phyloP scores from a whole-genome alignment of 2,888 invertebrate species.

The Sesia apiformis region DNA sequence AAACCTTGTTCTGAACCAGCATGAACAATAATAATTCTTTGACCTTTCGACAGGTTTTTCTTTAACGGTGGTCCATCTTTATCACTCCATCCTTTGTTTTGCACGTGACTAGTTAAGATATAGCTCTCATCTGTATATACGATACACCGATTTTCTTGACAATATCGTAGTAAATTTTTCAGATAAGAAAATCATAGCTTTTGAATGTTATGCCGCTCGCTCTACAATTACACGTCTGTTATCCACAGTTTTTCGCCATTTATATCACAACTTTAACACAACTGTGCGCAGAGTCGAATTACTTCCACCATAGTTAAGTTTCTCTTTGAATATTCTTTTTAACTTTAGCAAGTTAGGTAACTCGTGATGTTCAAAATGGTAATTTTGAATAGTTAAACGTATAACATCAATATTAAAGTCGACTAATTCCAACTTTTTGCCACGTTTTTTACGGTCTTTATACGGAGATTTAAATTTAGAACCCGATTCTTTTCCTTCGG shows the following conservation, averaged over 20 bases:
- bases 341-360: too few species aligned
- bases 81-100: slow-evolving; percentile 11
- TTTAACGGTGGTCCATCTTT: slow-evolving; percentile 10
- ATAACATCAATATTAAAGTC: too few species aligned
- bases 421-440: too few species aligned
- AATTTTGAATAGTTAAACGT: too few species aligned
- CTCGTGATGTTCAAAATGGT: too few species aligned
- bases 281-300: too few species aligned
- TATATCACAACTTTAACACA: slow-evolving; percentile 9
- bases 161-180: slow-evolving; percentile 9
- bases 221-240: slow-evolving; percentile 6
- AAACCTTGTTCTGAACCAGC: too few species aligned
- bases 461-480: too few species aligned
- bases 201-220: slow-evolving; percentile 5
- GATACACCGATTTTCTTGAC: slow-evolving; percentile 8
- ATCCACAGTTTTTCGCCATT: slow-evolving; percentile 9
- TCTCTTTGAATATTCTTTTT: too few species aligned
- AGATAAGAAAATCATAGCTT: slow-evolving; percentile 6
- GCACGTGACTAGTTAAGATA: slow-evolving; percentile 9
- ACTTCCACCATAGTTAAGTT: too few species aligned
- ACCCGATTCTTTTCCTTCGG: too few species aligned
- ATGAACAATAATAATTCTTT: slow-evolving; percentile 3
- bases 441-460: too few species aligned
- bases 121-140: slow-evolving; percentile 10
- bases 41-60: slow-evolving; percentile 10